A percentile compares a stretch with the other conserved stretches of the same genome.
phyloP scores from a whole-genome alignment of 2,888 invertebrate species.

The Napeogenes sylphis region DNA sequence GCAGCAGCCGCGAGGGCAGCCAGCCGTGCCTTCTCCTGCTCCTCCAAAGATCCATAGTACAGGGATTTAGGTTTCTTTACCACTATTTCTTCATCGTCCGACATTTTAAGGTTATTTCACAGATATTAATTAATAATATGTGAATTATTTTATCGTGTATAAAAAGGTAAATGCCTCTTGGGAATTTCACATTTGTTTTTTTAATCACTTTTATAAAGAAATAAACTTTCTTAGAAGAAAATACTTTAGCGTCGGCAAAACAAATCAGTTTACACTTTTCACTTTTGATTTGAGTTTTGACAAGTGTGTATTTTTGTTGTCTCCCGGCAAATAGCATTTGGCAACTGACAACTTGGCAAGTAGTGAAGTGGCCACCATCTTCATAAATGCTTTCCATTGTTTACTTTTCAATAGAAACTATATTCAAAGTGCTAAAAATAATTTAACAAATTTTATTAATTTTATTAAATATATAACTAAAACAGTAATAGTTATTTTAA shows the following conservation, averaged over 20 bases:
- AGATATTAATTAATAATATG: background rate
- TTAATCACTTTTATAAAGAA: background rate
- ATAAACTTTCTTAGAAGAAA: background rate
- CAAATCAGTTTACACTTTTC: background rate
- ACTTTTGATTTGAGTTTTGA: background rate
- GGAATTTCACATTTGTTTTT: background rate
- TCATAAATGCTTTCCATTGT: too few relatives aligned
- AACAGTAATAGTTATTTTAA: too few relatives aligned
- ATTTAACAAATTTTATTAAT: too few relatives aligned
- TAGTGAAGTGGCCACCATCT: too few relatives aligned
- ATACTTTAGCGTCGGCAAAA: background rate
- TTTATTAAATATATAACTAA: too few relatives aligned
- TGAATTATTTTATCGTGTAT: background rate
- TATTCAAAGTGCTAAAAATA: too few relatives aligned
- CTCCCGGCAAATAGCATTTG: too few relatives aligned
- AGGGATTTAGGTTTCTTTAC: slow-evolving; percentile 86
- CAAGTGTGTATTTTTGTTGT: too few relatives aligned
- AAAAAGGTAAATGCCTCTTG: too few relatives aligned
- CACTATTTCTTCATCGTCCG: slow-evolving; percentile 89
- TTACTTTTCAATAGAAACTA: too few relatives aligned
- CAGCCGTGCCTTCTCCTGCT: slow-evolving; percentile 85
- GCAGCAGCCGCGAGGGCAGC: slow-evolving; percentile 76
- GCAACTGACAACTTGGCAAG: too few relatives aligned
- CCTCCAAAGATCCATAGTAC: slow-evolving; percentile 94
- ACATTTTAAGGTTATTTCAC: slow-evolving; percentile 78